These are phyloP conservation scores for Brevipalpus yothersi DNA, from an alignment of 1,140 invertebrate species.

Conservation along the genomic window DNA sequence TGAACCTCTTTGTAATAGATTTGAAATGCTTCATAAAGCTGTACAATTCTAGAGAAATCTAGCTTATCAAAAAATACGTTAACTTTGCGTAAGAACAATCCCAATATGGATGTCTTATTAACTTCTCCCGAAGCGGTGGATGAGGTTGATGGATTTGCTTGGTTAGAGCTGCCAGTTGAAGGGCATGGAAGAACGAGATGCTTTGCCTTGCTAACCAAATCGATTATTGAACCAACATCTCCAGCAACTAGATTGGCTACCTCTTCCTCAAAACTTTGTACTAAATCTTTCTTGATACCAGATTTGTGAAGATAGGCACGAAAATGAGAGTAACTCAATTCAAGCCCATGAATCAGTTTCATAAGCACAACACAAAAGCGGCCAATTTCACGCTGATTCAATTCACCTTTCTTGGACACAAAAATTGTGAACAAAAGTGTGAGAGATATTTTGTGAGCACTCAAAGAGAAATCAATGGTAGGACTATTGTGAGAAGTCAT, in stretches of 20 bases:
- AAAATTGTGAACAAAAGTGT: background rate
- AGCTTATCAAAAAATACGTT: background rate
- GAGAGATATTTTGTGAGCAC: constrained; percentile 2
- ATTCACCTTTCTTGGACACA: background rate
- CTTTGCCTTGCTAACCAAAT: background rate
- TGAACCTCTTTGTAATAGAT: background rate
- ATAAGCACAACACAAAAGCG: background rate
- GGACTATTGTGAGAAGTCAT: background rate
- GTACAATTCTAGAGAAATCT: background rate
- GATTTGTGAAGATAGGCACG: background rate
- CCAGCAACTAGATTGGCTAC: background rate
- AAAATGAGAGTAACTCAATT: background rate
- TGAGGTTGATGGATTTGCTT: background rate
- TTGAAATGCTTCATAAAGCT: background rate
- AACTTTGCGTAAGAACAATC: constrained; percentile 2
- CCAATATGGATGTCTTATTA: background rate
- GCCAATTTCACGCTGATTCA: constrained; percentile 2
- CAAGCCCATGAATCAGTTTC: constrained; percentile 1
- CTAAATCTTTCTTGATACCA: background rate
- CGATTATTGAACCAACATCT: background rate
- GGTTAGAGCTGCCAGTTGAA: background rate
- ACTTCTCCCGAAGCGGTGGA: background rate
- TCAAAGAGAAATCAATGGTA: background rate
- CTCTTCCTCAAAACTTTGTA: background rate
- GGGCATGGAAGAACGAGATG: no score